phyloP scores from a whole-genome alignment of 2,797 vertebrate species.

The Malurus leucopterus region DNA sequence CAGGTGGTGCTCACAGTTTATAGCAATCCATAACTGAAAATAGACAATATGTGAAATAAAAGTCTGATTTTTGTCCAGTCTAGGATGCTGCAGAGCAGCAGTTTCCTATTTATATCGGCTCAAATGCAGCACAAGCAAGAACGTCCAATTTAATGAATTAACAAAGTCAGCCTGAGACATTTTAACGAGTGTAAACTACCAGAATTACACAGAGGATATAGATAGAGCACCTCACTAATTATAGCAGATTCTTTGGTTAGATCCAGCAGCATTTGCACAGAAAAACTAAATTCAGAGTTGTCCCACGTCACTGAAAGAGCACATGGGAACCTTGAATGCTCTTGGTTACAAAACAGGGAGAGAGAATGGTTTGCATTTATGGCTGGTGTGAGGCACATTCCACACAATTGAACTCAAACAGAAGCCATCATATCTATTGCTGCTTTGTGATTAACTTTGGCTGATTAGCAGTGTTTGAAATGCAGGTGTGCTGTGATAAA shows the following conservation, averaged over 20 bases:
- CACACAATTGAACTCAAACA: neutral
- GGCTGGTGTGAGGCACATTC: neutral
- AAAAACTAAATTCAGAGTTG: neutral
- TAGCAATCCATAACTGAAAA: neutral
- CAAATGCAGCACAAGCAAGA: neutral
- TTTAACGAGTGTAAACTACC: neutral
- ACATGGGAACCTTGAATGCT: neutral
- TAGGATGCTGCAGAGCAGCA: neutral
- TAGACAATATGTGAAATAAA: neutral
- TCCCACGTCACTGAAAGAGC: neutral
- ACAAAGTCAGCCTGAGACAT: neutral
- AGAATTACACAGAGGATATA: neutral
- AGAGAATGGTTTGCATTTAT: neutral
- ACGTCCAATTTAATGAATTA: neutral
- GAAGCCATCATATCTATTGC: neutral
- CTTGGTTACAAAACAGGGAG: neutral
- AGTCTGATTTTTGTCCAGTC: too few species aligned
- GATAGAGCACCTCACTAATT: neutral
- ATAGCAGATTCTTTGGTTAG: neutral
- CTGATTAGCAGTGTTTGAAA: neutral
- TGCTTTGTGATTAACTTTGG: neutral
- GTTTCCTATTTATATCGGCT: neutral
- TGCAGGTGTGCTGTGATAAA: neutral
- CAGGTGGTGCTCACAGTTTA: neutral
- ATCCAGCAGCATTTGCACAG: neutral